A percentile compares a stretch with the other conserved stretches of the same genome.
Conservation (phyloP, 2,113 vertebrate genomes). For the Epinephelus fuscoguttatus region DNA sequence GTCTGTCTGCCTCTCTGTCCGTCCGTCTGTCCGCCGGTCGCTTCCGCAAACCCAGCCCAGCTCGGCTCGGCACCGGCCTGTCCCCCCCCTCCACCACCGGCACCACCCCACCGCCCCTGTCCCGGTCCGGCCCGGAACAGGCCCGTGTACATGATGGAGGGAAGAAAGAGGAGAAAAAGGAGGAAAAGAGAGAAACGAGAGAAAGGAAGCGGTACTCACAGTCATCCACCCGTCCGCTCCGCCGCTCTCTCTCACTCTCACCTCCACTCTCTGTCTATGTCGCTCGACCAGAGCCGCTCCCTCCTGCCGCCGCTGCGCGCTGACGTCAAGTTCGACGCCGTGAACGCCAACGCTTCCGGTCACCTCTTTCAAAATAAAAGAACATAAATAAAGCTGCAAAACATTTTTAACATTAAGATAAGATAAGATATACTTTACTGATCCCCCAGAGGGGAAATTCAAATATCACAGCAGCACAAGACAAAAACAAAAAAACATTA, state of each 20-base stretch:
- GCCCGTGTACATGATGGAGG: background rate
- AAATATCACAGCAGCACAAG: no score
- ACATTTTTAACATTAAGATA: no score
- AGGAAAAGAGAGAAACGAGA: slow-evolving; percentile 5
- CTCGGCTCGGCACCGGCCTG: slow-evolving; percentile 55
- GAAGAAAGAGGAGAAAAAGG: background rate
- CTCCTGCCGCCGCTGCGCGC: slow-evolving; percentile 62
- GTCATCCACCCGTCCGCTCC: slow-evolving; percentile 72
- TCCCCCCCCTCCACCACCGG: background rate
- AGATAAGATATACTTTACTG: no score
- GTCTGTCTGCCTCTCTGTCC: slow-evolving; percentile 33
- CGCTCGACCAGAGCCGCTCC: slow-evolving; percentile 79
- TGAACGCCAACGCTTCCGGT: background rate
- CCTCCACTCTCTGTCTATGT: slow-evolving; percentile 39
- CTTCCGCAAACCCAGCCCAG: slow-evolving; percentile 79
- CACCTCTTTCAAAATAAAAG: slow-evolving; percentile 30
- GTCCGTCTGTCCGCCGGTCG: slow-evolving; percentile 62
- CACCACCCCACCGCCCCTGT: background rate
- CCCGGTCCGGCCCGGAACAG: slow-evolving; percentile 8
- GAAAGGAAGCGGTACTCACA: slow-evolving; percentile 69
- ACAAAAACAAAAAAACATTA: no score
- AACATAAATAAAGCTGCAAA: background rate
- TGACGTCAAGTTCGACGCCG: slow-evolving; percentile 29
- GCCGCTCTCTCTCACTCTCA: slow-evolving; percentile 55
- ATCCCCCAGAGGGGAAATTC: no score